These are phyloP conservation scores for Ophion slaviceki DNA, from an alignment of 2,888 invertebrate species.

Conservation along the genomic window DNA sequence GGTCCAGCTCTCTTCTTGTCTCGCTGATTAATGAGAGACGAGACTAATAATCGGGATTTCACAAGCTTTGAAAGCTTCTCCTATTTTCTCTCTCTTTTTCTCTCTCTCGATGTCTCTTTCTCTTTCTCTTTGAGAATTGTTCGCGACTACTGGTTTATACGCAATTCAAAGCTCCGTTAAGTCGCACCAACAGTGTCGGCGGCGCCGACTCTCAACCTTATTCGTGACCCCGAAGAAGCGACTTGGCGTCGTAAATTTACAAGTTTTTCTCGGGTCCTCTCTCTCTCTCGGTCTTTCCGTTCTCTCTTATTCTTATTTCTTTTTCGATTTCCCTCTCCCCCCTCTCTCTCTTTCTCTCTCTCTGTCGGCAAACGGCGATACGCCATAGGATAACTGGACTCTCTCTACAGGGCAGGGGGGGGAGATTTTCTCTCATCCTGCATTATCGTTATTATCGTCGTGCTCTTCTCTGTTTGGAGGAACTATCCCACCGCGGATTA, in stretches of 20 bases:
- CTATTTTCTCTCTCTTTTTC: background rate
- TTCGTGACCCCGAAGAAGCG: slow-evolving; percentile 54
- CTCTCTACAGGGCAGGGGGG: background rate
- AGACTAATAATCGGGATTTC: slow-evolving; percentile 69
- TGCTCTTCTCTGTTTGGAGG: background rate
- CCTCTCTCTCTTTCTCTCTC: background rate
- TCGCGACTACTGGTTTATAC: slow-evolving; percentile 33
- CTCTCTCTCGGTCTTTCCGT: slow-evolving; percentile 19
- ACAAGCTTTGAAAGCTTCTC: slow-evolving; percentile 57
- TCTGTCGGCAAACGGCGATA: slow-evolving; percentile 23
- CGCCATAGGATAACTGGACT: slow-evolving; percentile 40
- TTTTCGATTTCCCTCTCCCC: background rate
- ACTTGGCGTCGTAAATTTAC: slow-evolving; percentile 58
- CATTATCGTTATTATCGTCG: slow-evolving; percentile 40
- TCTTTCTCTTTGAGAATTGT: slow-evolving; percentile 14
- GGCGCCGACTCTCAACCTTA: slow-evolving; percentile 49
- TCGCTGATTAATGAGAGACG: slow-evolving; percentile 68
- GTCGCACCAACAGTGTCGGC: slow-evolving; percentile 6
- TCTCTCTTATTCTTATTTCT: slow-evolving; percentile 10
- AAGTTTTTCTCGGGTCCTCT: slow-evolving; percentile 17
- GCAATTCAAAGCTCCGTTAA: slow-evolving; percentile 28
- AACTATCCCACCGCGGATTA: background rate
- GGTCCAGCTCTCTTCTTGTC: slow-evolving; percentile 36
- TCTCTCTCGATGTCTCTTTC: background rate
- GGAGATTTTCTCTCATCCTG: slow-evolving; percentile 11